A percentile compares a stretch with the other conserved stretches of the same genome.
Evolutionary conservation across 2,888 invertebrate genomes (phyloP).

Genomic region (Drosophila histrio): DNA sequence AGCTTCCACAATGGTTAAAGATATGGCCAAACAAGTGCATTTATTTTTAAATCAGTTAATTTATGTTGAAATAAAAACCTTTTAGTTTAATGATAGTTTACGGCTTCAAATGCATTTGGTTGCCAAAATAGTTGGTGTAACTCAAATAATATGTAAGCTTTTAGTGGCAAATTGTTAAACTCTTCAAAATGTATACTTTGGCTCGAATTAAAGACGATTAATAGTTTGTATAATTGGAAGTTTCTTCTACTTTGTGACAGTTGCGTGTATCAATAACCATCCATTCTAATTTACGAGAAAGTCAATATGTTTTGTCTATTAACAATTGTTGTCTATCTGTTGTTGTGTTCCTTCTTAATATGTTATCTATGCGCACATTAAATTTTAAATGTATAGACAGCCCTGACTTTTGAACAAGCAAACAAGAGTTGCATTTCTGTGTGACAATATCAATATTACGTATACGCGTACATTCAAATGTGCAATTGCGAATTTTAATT

Average conservation of each 20-base stretch:
- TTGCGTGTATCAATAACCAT: neutral
- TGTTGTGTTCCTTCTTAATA: neutral
- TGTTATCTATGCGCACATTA: neutral
- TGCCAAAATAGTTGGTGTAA: neutral
- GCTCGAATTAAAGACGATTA: too few species aligned
- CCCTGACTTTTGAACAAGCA: neutral
- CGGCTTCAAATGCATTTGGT: neutral
- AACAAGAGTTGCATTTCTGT: neutral
- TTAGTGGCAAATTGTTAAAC: too few species aligned
- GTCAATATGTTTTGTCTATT: conserved; percentile 5
- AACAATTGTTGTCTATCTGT: neutral
- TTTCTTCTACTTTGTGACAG: neutral
- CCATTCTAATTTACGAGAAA: neutral
- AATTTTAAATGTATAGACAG: neutral
- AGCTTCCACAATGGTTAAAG: conserved; percentile 2
- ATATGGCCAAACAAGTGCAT: neutral
- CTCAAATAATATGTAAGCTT: neutral
- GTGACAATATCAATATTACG: conserved; percentile 4
- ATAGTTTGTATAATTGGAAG: too few species aligned
- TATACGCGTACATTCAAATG: conserved; percentile 15
- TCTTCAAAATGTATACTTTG: too few species aligned
- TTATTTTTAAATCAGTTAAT: neutral
- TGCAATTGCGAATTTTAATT: conserved; percentile 47
- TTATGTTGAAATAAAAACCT: neutral
- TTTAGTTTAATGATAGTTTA: conserved; percentile 2